These are phyloP conservation scores for Austrofundulus limnaeus DNA, from an alignment of 2,113 vertebrate species.

Conservation along the genomic window DNA sequence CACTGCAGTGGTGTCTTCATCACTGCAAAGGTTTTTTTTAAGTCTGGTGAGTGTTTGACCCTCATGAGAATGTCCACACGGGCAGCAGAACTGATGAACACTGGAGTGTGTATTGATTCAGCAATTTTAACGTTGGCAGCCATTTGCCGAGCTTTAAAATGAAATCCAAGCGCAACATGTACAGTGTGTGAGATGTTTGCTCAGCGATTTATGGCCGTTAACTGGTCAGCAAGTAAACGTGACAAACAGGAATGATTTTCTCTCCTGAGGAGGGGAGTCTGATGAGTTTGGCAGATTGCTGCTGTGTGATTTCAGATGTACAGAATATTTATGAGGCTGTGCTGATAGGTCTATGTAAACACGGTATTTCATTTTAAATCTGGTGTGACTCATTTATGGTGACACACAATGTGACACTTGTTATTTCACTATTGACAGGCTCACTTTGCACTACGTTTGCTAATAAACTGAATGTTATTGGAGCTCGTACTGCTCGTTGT, in stretches of 20 bases:
- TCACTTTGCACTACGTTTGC: constrained; percentile 4
- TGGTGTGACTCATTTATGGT: constrained; percentile 32
- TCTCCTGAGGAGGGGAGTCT: constrained; percentile 9
- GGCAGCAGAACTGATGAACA: neutral
- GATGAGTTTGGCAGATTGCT: constrained; percentile 22
- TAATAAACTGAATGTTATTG: constrained; percentile 15
- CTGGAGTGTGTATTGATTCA: constrained; percentile 10
- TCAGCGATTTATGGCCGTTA: constrained; percentile 30
- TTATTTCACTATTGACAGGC: constrained; percentile 7
- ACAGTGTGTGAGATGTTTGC: constrained; percentile 12
- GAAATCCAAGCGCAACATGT: constrained; percentile 12
- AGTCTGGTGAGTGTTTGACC: constrained; percentile 6
- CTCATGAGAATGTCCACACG: constrained; percentile 6
- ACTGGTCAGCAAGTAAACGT: constrained; percentile 37
- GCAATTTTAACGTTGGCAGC: constrained; percentile 4
- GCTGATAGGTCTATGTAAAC: constrained; percentile 41
- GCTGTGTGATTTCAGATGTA: constrained; percentile 30
- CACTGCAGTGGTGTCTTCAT: neutral
- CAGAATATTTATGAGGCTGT: constrained; percentile 35
- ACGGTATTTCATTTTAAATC: constrained; percentile 44
- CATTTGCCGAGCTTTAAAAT: constrained; percentile 13
- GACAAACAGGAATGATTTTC: constrained; percentile 43
- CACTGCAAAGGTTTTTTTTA: neutral
- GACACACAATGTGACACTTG: constrained; percentile 1
- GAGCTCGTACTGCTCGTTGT: neutral